These are phyloP conservation scores for Heteromormyrus szaboi DNA, from an alignment of 2,797 vertebrate species.

Conservation along the genomic window DNA sequence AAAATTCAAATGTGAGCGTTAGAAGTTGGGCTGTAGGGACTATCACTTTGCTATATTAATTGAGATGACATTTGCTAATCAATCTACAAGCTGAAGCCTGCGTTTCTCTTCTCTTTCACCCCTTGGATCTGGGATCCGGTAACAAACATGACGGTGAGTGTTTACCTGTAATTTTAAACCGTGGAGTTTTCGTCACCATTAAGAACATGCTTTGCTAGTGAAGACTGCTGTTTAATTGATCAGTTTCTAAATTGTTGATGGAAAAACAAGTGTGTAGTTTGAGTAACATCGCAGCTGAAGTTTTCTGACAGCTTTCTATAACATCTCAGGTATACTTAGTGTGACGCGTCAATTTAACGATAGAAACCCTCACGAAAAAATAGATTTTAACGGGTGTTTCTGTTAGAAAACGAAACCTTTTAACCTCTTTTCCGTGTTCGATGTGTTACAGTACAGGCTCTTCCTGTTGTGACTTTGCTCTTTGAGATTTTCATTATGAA, in stretches of 20 bases:
- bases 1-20: neutral
- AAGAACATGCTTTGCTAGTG: neutral
- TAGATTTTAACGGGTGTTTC: neutral
- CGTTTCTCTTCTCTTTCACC: neutral
- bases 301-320: neutral
- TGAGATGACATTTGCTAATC: neutral
- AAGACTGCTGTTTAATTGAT: neutral
- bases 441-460: neutral
- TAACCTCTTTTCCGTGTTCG: neutral
- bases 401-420: neutral
- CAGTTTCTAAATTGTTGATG: neutral
- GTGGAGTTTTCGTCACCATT: neutral
- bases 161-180: neutral
- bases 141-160: slow-evolving; percentile 24
- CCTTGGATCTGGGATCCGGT: neutral
- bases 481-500: neutral
- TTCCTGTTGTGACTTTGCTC: neutral
- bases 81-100: neutral
- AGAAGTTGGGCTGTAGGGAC: neutral
- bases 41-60: neutral
- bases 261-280: neutral
- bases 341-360: neutral
- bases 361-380: neutral
- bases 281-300: neutral
- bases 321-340: neutral